Conservation (phyloP, 2,113 vertebrate genomes). For the Apaloderma vittatum region DNA sequence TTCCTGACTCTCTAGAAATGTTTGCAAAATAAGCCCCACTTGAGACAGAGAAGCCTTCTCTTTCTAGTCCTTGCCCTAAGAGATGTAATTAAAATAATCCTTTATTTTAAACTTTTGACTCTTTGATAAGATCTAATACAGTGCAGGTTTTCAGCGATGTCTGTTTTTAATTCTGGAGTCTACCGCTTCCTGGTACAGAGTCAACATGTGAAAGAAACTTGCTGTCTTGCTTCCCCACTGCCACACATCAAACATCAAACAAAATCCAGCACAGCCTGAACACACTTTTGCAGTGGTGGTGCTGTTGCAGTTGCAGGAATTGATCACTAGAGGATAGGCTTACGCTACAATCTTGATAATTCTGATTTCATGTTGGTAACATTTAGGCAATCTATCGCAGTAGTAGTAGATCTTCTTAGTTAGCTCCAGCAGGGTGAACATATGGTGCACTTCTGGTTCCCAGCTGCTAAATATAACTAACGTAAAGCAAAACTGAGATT, state of each 20-base stretch:
- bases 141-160: not conserved
- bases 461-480: constrained; percentile 33
- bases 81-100: not conserved
- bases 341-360: not conserved
- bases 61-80: not conserved
- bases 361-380: not conserved
- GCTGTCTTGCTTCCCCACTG: not conserved
- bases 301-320: not conserved
- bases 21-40: not conserved
- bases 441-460: not conserved
- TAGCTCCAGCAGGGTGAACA: not conserved
- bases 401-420: not conserved
- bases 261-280: not conserved
- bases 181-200: not conserved
- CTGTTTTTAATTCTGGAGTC: not conserved
- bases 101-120: not conserved
- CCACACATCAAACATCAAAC: not conserved
- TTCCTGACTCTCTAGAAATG: not conserved
- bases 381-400: not conserved
- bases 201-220: not conserved
- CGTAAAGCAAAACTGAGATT: not conserved
- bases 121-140: not conserved
- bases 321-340: constrained; percentile 56
- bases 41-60: not conserved
- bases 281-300: not conserved